Percentiles rank a stretch among this genome's conserved stretches.
Evolutionary conservation across 2,797 vertebrate species (phyloP).

Genomic region (Sebastes iracundus): DNA sequence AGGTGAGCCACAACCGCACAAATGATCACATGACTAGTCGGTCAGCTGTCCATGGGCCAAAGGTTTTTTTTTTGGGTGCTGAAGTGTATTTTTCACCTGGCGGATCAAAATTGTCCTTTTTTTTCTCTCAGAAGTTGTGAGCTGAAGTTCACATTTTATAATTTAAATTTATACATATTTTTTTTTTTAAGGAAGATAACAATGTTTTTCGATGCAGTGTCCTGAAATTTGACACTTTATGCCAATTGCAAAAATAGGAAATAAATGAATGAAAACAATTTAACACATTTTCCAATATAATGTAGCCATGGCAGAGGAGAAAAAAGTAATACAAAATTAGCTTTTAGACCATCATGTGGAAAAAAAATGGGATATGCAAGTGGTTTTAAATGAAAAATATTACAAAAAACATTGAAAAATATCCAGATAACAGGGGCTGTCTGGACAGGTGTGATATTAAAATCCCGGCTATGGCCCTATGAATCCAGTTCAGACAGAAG

Average conservation of each 20-base stretch:
- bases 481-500: neutral
- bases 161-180: neutral
- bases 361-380: neutral
- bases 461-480: neutral
- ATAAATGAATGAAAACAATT: neutral
- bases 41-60: neutral
- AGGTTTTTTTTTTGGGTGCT: neutral
- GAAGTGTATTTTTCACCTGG: neutral
- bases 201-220: neutral
- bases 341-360: neutral
- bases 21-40: neutral
- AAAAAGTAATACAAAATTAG: neutral
- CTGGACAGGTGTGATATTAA: neutral
- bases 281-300: neutral
- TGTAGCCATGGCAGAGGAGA: neutral
- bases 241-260: no score
- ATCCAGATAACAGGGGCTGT: neutral
- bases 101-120: neutral
- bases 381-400: neutral
- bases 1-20: constrained; percentile 11
- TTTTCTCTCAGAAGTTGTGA: neutral
- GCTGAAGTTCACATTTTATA: neutral
- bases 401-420: neutral
- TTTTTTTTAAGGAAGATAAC: neutral
- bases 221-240: neutral